phyloP scores from a whole-genome alignment of 2,797 vertebrate species.

The Ciconia nigra region DNA sequence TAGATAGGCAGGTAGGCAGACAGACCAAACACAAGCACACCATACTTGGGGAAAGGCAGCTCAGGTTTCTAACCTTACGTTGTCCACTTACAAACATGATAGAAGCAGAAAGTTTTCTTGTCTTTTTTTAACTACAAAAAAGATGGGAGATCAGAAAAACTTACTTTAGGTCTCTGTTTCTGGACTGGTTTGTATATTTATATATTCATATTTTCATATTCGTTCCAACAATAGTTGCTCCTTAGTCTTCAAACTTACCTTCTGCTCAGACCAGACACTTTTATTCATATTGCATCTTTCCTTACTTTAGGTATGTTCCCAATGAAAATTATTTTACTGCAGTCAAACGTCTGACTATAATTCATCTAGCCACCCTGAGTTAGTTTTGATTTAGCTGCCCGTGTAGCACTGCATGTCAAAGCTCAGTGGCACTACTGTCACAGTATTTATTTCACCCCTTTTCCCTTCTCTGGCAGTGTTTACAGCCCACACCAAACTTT shows the following conservation, averaged over 20 bases:
- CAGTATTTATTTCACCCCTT: background rate
- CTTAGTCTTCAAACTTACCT: background rate
- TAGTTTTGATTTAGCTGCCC: slow-evolving; percentile 2
- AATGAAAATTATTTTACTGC: background rate
- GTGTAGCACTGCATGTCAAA: background rate
- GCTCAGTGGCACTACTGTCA: background rate
- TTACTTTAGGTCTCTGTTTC: slow-evolving; percentile 44
- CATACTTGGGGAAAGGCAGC: background rate
- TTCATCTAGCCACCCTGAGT: background rate
- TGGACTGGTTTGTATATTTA: background rate
- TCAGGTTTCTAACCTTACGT: background rate
- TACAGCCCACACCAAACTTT: background rate
- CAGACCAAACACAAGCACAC: background rate
- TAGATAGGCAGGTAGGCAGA: slow-evolving; percentile 7
- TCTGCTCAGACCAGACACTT: background rate
- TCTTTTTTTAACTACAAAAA: slow-evolving; percentile 50
- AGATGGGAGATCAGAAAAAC: slow-evolving; percentile 21
- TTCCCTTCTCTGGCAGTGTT: background rate
- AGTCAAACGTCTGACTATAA: background rate
- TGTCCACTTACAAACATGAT: background rate
- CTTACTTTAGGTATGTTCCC: background rate
- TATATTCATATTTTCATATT: background rate
- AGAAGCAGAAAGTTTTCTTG: slow-evolving; percentile 15
- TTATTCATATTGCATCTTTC: background rate
- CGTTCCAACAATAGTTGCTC: background rate